Evolutionary conservation across 2,113 vertebrate genomes (phyloP), one percentile per base, ranked within the genome.

Genomic region (Poecilia latipinna): DNA sequence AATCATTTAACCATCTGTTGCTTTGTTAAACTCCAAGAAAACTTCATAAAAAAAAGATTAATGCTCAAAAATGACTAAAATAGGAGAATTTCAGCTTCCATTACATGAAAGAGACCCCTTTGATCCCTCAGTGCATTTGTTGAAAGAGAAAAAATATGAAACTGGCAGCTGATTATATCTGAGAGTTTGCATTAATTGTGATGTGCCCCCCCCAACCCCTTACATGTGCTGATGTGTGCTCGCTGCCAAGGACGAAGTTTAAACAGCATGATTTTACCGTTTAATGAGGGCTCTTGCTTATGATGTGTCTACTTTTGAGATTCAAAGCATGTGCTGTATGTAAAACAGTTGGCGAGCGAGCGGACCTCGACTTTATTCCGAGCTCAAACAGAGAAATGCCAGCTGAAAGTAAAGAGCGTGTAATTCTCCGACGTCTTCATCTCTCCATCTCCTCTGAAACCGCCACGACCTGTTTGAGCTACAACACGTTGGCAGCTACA

Each of bases 241-340:
- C 24, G 72, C 90, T 93, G 88, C 89, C 88, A 92, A 92, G 87
- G 87, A 91, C 85, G 67, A 80, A 90, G 82, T 91, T 91, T 89
- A 92, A 90, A 92, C 86, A 91, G 90, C 92, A 91, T 90, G 91
- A 89, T 90, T 93, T 86, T 86, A 81, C 80, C 79, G 75, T 85
- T 89, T 90, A 92, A 92, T 93, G 87, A 93, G 88, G 79, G 68
- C 88, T 37, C 74, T 74, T 72, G 83, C 90, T 87, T 92, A 89
- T 93, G 88, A 92, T 91, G 87, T 91, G 75, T 76, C 83, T 89
- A 78, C 35, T 74, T 86, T 90, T 85, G 77, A 83, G 84, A 91
- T 93, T 90, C 86, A 91, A 87, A 91, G 86, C 90, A 85, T 90
- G 88, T 74, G 84, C 87, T 90, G 87, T 90, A 92, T 91, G 89